Evolutionary conservation across 2,113 vertebrate species (phyloP).

Genomic region (Micronisus gabar): DNA sequence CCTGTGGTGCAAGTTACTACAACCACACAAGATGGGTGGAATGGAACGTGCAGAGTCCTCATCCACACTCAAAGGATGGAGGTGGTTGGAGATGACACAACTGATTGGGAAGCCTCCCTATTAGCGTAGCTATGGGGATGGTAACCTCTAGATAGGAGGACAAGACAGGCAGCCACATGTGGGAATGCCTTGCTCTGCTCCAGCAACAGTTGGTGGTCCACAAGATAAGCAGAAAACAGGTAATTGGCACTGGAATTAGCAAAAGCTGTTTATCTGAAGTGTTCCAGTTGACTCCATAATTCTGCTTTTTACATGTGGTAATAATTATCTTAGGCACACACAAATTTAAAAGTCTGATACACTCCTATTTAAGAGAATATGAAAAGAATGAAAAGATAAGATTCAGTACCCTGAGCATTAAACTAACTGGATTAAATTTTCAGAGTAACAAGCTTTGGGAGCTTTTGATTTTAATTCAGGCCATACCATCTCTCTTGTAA

Average conservation of each 20-base stretch:
- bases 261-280: background rate
- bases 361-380: background rate
- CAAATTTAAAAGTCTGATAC: background rate
- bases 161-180: background rate
- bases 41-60: background rate
- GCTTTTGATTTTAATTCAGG: background rate
- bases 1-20: background rate
- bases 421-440: background rate
- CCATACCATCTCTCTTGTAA: background rate
- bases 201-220: background rate
- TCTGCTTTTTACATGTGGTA: background rate
- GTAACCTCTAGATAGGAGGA: background rate
- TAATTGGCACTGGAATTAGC: background rate
- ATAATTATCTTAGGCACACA: background rate
- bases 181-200: background rate
- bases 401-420: background rate
- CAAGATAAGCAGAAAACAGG: background rate
- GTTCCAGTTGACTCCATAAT: background rate
- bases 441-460: background rate
- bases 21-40: background rate
- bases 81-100: background rate
- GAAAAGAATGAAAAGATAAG: background rate
- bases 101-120: accelerated
- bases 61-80: background rate
- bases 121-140: background rate